phyloP scores from a whole-genome alignment of 2,888 invertebrate genomes.

The Fragum sueziense region DNA sequence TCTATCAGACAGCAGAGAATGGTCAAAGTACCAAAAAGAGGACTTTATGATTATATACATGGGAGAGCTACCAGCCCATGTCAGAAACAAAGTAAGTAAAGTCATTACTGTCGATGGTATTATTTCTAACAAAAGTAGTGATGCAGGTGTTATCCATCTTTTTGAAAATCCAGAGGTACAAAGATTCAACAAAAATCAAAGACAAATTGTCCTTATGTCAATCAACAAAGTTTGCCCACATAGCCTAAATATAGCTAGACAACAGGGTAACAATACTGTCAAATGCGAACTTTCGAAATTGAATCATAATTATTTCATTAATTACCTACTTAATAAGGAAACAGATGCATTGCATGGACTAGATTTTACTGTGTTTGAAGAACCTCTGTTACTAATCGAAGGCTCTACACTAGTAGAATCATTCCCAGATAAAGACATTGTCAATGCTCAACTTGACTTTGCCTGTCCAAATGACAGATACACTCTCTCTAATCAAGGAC shows the following conservation, averaged over 20 bases:
- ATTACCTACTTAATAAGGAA: background rate
- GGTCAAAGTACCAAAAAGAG: conserved; percentile 39
- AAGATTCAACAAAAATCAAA: conserved; percentile 26
- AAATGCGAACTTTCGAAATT: background rate
- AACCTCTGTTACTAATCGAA: conserved; percentile 4
- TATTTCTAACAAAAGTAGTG: background rate
- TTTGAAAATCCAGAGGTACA: background rate
- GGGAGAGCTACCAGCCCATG: conserved; percentile 43
- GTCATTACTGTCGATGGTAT: conserved; percentile 30
- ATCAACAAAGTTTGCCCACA: conserved; percentile 39
- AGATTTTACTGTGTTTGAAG: conserved; percentile 1
- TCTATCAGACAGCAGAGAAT: conserved; percentile 27
- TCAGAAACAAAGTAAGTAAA: conserved; percentile 25
- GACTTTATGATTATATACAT: conserved; percentile 46
- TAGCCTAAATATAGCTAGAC: conserved; percentile 10
- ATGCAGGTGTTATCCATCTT: background rate
- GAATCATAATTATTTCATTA: background rate
- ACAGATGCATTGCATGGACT: background rate
- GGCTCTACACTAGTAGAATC: background rate
- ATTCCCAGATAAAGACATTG: background rate
- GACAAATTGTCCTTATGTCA: conserved; percentile 47
- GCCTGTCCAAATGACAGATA: background rate
- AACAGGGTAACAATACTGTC: background rate
- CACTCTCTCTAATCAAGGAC: background rate
- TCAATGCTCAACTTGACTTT: background rate